Conservation (phyloP, 1,140 invertebrate species). For the Drosophila suzukii region DNA sequence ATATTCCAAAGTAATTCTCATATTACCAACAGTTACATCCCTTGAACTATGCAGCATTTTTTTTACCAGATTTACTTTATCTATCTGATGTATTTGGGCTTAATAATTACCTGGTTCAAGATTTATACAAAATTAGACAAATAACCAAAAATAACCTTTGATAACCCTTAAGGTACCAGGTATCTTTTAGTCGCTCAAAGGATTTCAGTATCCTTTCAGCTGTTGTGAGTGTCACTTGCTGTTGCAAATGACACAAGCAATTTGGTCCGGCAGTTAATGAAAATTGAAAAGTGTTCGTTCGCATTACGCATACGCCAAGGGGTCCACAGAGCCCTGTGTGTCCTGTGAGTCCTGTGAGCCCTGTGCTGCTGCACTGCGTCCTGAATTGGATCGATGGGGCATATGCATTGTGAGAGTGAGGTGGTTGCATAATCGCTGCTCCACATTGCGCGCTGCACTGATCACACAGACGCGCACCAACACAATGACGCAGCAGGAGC, state of each 20-base stretch:
- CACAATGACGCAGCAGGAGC: constrained; percentile 45
- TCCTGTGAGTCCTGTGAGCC: background rate
- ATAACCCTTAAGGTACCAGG: background rate
- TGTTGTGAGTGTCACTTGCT: constrained; percentile 18
- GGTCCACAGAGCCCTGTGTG: background rate
- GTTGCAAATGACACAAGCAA: constrained; percentile 46
- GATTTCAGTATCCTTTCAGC: background rate
- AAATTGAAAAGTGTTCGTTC: constrained; percentile 64
- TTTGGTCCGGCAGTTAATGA: constrained; percentile 68
- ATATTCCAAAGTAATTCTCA: no score
- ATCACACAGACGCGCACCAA: constrained; percentile 22
- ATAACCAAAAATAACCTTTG: no score
- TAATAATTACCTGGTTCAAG: no score
- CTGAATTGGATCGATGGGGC: constrained; percentile 62
- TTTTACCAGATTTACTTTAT: no score
- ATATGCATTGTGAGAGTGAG: constrained; percentile 68
- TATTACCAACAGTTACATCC: no score
- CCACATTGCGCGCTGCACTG: constrained; percentile 68
- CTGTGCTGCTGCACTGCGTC: background rate
- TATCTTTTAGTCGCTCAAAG: background rate
- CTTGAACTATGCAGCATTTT: background rate
- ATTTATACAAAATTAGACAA: no score
- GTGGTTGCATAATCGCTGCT: constrained; percentile 78
- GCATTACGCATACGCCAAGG: constrained; percentile 69
- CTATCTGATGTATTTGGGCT: no score